Evolutionary conservation across 2,797 vertebrate species (phyloP).

Genomic region (Buphagus erythrorhynchus): DNA sequence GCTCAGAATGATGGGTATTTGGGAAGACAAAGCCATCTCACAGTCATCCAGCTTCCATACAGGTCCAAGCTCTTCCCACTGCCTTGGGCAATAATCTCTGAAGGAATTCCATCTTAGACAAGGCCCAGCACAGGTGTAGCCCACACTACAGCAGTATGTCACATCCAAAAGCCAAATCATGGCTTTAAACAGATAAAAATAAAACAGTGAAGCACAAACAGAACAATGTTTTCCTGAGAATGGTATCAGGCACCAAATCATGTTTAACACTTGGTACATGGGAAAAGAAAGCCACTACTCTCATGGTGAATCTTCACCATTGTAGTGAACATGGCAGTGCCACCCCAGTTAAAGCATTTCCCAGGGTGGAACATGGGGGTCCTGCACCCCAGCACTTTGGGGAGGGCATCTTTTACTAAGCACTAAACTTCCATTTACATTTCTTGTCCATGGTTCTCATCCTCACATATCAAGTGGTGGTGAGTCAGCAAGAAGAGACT

Average conservation of each 20-base stretch:
- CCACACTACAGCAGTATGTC: neutral
- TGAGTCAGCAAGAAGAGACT: neutral
- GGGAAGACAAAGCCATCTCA: neutral
- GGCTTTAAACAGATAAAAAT: neutral
- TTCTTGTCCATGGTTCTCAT: neutral
- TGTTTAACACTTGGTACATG: neutral
- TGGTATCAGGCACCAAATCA: neutral
- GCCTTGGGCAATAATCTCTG: neutral
- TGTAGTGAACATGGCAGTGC: rapidly evolving
- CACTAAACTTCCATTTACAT: neutral
- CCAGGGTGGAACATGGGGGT: rapidly evolving
- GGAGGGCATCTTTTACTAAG: neutral
- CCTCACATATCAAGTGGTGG: too few species aligned
- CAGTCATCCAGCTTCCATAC: neutral
- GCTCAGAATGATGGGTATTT: neutral
- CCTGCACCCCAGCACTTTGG: neutral
- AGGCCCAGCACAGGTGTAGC: neutral
- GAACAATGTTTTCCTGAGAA: neutral
- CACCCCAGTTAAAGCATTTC: neutral
- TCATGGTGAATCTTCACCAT: neutral
- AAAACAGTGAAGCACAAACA: neutral
- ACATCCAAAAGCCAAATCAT: rapidly evolving
- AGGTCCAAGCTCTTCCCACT: neutral
- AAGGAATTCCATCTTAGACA: neutral
- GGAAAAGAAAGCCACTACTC: neutral